Evolutionary conservation across 2,888 invertebrate genomes (phyloP), one percentile per base, ranked within the genome.

Genomic region (Automeris io): DNA sequence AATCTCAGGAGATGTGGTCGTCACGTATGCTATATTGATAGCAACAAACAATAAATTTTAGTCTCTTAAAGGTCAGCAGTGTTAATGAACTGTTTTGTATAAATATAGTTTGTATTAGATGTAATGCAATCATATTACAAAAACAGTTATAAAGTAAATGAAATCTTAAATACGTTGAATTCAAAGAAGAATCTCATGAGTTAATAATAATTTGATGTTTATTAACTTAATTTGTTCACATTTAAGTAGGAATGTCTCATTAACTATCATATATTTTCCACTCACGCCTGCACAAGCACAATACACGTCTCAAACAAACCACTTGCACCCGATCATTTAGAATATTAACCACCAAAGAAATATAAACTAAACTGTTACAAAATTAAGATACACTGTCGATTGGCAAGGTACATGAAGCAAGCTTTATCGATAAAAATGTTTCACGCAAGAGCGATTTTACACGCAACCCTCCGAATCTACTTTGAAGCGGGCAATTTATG

Each of bases 381-480:
- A 0, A 1, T 21, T 49, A 44, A 33, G 40, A 47, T 49, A 31
- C 21, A 46, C 39, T 43, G 41, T 47, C 16, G 5, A 7, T 8
- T 33, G 18, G 36, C 40, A 31, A 13, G 19, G 38, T 3, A 31
- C 25, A 8, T 37, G 32, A 18, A 36, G 41, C 12, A 43, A 57
- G 47, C 54, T 53, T 60, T 55, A 41, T 46, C 66, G 61, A 63
- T 66, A 60, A 70, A 61, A 69, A 65, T 59, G 57, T 70, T 67
- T 70, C 57, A 58, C 55, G 51, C 54, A 54, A 47, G 45, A 67
- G 61, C 54, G 58, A 45, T 58, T 65, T 60, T 52, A 60, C 49
- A 62, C 57, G 52, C 57, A 55, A 57, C 56, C 48, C 47, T 51
- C 51, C 52, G 55, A 49, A 48, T 46, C 49, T 61, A 54, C 58